Base-by-base conservation (phyloP, 23 tunicate species). In the Trididemnum clinides region DNA sequence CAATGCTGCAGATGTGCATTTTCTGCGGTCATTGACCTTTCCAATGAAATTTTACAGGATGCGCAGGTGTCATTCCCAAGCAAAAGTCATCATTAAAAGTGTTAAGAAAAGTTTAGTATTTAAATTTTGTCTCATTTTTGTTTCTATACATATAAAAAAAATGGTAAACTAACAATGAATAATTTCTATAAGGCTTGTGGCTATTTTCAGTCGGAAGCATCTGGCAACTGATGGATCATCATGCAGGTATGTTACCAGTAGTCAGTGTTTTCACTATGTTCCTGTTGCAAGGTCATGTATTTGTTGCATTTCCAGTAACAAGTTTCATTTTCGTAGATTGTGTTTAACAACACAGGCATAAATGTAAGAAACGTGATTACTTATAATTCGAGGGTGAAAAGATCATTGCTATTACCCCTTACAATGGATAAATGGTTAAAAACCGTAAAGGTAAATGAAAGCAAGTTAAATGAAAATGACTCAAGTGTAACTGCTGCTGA, bases 171-270 rank as follows among this genome's bases (percentile, higher is more conserved):
- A 62, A 26, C 27, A 62, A 62, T 62, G 69, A 62, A 12, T 62
- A 62, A 62, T 62, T 66, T 66, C 75, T 66, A 4, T 31, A 66
- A 66, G 37, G 36, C 75, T 66, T 66, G 75, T 31, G 75, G 75
- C 75, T 66, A 66, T 66, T 66, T 66, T 66, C 75, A 29, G 75
- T 66, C 31, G 75, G 22, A 66, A 66, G 75, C 75, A 66, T 66
- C 37, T 66, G 75, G 75, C 75, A 66, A 31, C 75, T 66, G 75
- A 66, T 66, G 75, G 75, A 66, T 66, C 75, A 66, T 66, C 75
- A 66, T 66, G 30, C 75, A 66, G n/a, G 75, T 66, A 66, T 31
- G 37, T 29, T 5, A 10, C 21, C 25, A 28, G 21, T 66, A 66
- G 75, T 66, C 75, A 28, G 75, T 66, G 75, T 66, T 66, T 66